Conservation (phyloP, 2,888 invertebrate species). For the Silvanus unidentatus region DNA sequence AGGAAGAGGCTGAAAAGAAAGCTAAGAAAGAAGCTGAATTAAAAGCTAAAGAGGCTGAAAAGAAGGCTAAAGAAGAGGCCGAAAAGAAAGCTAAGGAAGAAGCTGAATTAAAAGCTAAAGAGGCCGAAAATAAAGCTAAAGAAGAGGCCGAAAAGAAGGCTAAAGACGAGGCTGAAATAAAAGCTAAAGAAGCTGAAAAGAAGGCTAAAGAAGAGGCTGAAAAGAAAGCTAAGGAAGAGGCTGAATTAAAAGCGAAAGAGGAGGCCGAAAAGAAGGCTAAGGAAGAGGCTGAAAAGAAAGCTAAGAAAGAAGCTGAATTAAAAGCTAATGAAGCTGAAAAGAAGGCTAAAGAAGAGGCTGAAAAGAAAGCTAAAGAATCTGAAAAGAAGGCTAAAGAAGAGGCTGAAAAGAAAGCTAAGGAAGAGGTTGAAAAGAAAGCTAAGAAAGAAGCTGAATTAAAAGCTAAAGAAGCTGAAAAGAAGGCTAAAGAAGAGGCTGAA, state of each 20-base stretch:
- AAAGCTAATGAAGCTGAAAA: constrained; percentile 17
- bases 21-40: constrained; percentile 12
- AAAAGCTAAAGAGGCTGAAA: constrained; percentile 14
- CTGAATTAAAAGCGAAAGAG: constrained; percentile 17
- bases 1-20: constrained; percentile 21
- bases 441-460: constrained; percentile 18
- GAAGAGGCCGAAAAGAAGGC: constrained; percentile 16
- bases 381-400: constrained; percentile 17
- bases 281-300: constrained; percentile 16
- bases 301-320: constrained; percentile 16
- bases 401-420: constrained; percentile 17
- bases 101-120: constrained; percentile 15
- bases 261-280: constrained; percentile 11
- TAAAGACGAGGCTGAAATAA: constrained; percentile 13
- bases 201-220: constrained; percentile 16
- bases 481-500: constrained; percentile 22
- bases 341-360: constrained; percentile 16
- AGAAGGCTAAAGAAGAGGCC: constrained; percentile 15
- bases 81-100: constrained; percentile 11
- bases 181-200: constrained; percentile 18
- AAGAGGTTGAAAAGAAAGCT: constrained; percentile 15
- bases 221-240: constrained; percentile 15
- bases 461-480: constrained; percentile 15
- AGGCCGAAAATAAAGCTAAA: constrained; percentile 18
- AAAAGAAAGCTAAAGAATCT: constrained; percentile 14